Conservation (phyloP, 2,888 invertebrate genomes). For the Unio pictorum region DNA sequence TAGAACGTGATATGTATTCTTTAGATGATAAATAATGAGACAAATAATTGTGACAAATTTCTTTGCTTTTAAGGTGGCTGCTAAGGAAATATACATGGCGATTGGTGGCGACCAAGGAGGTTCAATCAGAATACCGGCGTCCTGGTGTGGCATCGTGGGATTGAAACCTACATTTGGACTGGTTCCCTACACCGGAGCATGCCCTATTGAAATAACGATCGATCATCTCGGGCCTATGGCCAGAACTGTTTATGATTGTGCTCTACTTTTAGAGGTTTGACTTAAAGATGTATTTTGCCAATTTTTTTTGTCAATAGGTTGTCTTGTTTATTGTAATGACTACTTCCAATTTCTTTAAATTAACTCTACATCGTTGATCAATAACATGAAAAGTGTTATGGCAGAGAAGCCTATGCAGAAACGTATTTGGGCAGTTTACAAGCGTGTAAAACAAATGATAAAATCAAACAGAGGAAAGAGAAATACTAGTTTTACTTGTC, state of each 20-base stretch:
- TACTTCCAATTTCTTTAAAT: too few species aligned
- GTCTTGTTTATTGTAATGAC: too few species aligned
- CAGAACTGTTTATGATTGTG: slow-evolving; percentile 61
- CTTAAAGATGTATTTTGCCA: not conserved
- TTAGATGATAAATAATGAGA: too few species aligned
- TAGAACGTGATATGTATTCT: too few species aligned
- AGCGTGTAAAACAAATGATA: too few species aligned
- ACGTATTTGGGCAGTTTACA: too few species aligned
- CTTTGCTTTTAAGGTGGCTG: slow-evolving; percentile 43
- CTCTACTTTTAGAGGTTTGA: slow-evolving; percentile 61
- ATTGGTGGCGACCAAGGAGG: slow-evolving; percentile 68
- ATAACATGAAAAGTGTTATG: too few species aligned
- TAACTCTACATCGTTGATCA: too few species aligned
- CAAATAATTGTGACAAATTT: not conserved
- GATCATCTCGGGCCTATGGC: slow-evolving; percentile 68
- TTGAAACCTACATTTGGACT: slow-evolving; percentile 66
- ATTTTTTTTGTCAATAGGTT: not conserved
- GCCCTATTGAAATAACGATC: slow-evolving; percentile 50
- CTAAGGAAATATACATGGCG: slow-evolving; percentile 61
- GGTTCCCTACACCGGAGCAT: slow-evolving; percentile 65
- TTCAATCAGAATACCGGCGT: slow-evolving; percentile 63
- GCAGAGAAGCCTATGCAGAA: too few species aligned
- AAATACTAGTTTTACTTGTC: too few species aligned
- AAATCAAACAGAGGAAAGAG: too few species aligned
- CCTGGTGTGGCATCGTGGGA: slow-evolving; percentile 65